Base-by-base conservation (phyloP, 2,888 invertebrate species). In the Sarcophaga carnaria region DNA sequence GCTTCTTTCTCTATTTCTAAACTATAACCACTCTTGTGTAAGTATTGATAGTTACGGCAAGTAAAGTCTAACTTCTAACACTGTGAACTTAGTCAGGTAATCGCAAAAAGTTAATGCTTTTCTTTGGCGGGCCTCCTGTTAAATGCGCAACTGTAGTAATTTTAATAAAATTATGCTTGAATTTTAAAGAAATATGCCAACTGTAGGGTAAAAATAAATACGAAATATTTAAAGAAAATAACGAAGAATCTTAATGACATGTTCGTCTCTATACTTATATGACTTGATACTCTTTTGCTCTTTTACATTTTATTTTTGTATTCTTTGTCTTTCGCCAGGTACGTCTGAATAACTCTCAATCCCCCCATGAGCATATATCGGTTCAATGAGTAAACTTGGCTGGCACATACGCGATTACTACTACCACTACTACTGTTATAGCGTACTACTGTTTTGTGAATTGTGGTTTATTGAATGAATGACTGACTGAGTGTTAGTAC, bases 381-480 rank as follows among this genome's bases (percentile, higher is more conserved):
- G 63, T 72, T 37, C 69, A 75, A 49, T 63, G 74, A 67, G 74
- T 47, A 67, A 74, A 47, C 67, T 67, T n/a, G 37, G 49, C 11
- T 54, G 49, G 22, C 54, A 80, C 37, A 66, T 66, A n/a, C 37
- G 22, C 72, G 20, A 54, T 22, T 64, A 20, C 75, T 64, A 75
- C 64, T 27, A 17, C 64, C 3, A 54, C 25, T 63, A 79, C 79
- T 49, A 5, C n/a, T 37, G 66, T 8, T 17, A 54, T 54, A 54
- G 17, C 14, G 14, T 14, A 54, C 54, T 54, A 54, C 54, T 37
- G 37, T 37, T 37, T 2, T 25, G n/a, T 20, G 63, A 67, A 63
- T 75, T 62, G 49, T 81, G 83, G 86, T 75, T 81, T 79, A 67
- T 37, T 82, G 81, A 79, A 81, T 83, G 77, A 87, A 87, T 14